These are phyloP conservation scores for Barnardius zonarius DNA, from an alignment of 2,113 vertebrate species.

Conservation along the genomic window DNA sequence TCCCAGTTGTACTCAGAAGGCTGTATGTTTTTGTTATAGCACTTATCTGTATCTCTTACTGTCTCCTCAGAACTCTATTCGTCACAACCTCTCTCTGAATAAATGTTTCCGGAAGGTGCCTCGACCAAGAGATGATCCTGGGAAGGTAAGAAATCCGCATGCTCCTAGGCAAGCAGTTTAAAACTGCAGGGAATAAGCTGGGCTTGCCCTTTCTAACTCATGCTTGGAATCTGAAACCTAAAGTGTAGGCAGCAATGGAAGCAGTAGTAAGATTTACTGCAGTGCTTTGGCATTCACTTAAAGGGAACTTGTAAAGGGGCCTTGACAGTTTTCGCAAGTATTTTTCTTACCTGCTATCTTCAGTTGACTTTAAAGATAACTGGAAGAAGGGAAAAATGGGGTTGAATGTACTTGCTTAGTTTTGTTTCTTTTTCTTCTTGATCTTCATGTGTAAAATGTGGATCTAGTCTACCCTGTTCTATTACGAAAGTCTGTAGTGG, in stretches of 20 bases:
- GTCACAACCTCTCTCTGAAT: constrained; percentile 96
- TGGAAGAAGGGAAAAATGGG: neutral
- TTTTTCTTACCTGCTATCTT: neutral
- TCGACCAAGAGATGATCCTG: constrained; percentile 91
- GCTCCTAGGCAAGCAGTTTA: constrained; percentile 3
- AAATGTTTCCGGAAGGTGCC: constrained; percentile 98
- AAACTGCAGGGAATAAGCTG: constrained; percentile 12
- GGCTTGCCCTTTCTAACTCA: constrained; percentile 44
- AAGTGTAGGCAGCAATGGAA: constrained; percentile 56
- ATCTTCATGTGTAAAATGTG: neutral
- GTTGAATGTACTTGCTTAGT: neutral
- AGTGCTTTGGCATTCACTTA: constrained; percentile 21
- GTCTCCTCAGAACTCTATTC: constrained; percentile 90
- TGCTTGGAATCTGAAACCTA: constrained; percentile 54
- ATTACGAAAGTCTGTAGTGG: neutral
- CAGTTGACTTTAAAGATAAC: neutral
- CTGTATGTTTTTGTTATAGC: neutral
- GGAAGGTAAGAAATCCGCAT: constrained; percentile 83
- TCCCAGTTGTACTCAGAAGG: neutral
- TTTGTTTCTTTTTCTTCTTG: neutral
- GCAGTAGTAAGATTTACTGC: constrained; percentile 58
- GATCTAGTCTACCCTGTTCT: neutral
- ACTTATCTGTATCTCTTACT: constrained; percentile 7
- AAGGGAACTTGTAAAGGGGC: constrained; percentile 1
- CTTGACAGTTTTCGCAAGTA: neutral